Percentiles rank a stretch among this genome's conserved stretches.
phyloP scores from a whole-genome alignment of 2,888 invertebrate genomes.

The Laspeyria flexula region DNA sequence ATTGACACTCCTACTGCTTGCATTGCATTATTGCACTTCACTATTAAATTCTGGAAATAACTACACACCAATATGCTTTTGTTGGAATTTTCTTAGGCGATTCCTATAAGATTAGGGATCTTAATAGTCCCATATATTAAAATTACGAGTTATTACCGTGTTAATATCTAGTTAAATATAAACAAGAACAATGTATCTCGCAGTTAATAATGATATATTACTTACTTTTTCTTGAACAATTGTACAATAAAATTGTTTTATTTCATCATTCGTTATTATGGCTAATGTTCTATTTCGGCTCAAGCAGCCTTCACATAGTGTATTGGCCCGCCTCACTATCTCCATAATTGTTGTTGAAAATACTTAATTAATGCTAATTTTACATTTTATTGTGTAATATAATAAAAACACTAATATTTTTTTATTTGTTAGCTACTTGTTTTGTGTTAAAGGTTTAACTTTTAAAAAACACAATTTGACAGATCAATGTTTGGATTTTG shows the following conservation, averaged over 20 bases:
- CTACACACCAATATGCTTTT: no score
- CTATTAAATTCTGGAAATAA: no score
- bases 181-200: neutral
- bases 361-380: neutral
- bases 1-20: no score
- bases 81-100: no score
- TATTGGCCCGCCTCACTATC: neutral
- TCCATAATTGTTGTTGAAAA: constrained; percentile 7
- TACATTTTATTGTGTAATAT: neutral
- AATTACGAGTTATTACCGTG: no score
- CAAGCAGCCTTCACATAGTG: constrained; percentile 13
- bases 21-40: no score
- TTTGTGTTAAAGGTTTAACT: constrained; percentile 1
- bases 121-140: no score
- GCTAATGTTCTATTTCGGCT: constrained; percentile 5
- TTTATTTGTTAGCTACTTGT: no score
- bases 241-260: constrained; percentile 1
- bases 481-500: neutral
- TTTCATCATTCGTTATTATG: neutral
- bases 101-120: no score
- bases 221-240: constrained; percentile 7
- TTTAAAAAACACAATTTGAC: neutral
- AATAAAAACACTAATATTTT: no score
- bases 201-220: neutral
- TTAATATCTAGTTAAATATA: no score